phyloP scores from a whole-genome alignment of 2,888 invertebrate genomes.

The Scotopteryx bipunctaria region DNA sequence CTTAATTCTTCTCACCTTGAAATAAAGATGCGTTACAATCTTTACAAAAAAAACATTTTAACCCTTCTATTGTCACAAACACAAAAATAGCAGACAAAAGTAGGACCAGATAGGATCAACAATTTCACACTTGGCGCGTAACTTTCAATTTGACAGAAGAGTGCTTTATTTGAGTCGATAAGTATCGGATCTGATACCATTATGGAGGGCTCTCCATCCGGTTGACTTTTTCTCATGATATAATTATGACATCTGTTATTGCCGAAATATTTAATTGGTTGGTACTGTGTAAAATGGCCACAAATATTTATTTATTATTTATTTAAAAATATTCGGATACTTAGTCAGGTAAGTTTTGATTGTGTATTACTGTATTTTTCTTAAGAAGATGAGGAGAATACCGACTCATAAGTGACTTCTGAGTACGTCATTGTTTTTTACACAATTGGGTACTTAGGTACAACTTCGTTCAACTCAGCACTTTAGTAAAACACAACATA shows the following conservation, averaged over 20 bases:
- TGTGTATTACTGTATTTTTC: too few relatives aligned
- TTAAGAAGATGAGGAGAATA: too few relatives aligned
- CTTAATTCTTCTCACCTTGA: neutral
- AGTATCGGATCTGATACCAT: slow-evolving; percentile 64
- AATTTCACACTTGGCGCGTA: slow-evolving; percentile 73
- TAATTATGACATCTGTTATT: slow-evolving; percentile 38
- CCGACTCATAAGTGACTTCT: too few relatives aligned
- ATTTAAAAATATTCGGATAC: too few relatives aligned
- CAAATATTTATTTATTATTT: too few relatives aligned
- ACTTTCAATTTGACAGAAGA: slow-evolving; percentile 59
- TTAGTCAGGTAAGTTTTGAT: too few relatives aligned
- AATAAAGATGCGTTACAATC: neutral
- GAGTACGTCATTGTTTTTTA: too few relatives aligned
- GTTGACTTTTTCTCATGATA: slow-evolving; percentile 57
- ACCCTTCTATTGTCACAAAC: slow-evolving; percentile 35
- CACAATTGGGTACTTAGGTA: too few relatives aligned
- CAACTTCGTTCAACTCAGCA: too few relatives aligned
- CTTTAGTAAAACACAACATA: too few relatives aligned
- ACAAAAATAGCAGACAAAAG: slow-evolving; percentile 53
- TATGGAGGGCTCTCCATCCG: slow-evolving; percentile 54
- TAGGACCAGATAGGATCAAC: slow-evolving; percentile 63
- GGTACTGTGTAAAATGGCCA: too few relatives aligned
- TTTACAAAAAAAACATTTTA: slow-evolving; percentile 5
- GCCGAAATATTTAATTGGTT: neutral
- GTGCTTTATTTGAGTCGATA: slow-evolving; percentile 67